Evolutionary conservation across 2,888 invertebrate genomes (phyloP), one percentile per base, ranked within the genome.

Genomic region (Lithosia quadra): DNA sequence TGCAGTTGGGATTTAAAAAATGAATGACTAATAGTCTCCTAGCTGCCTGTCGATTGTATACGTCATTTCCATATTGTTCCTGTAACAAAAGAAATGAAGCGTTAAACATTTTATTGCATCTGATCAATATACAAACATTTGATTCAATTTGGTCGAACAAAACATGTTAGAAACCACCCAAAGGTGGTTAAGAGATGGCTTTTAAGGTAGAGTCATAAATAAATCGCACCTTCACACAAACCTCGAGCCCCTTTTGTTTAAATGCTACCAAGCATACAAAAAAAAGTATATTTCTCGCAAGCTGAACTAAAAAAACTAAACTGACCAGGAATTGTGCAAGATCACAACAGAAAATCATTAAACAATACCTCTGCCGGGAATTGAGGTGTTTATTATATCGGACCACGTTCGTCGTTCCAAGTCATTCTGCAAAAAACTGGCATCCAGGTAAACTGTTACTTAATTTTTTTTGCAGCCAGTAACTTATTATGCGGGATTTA

Each of bases 381-480:
- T 93, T 94, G 94, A 95, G 94, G 94, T 94, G 95, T 95, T 94
- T 94, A 94, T 93, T 94, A 94, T 92, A 89, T 91, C 90, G 87
- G 88, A 77, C 88, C 86, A 87, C 90, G 91, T 87, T 90, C 88
- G 82, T 89, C 88, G 81, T 85, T 89, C 86, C 86, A 84, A 90
- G 89, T 90, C 88, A 88, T 84, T 87, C 85, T 83, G 90, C 90
- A 92, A 93, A 93, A 94, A 93, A 84, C 78, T 74, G 75, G 79
- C 82, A 82, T 85, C 84, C 95, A 94, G 94, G 95, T 94, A 94
- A 93, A 90, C 83, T 88, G 85, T 86, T 84, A 83, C 85, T 81
- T 77, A 77, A 83, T 90, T 92, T 94, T 93, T 93, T 93, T 90
- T 90, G 88, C 80, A 85, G 81, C 80, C 80, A 80, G 85, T 89